Evolutionary conservation across 2,888 invertebrate genomes (phyloP).

Genomic region (Oscheius sp.): DNA sequence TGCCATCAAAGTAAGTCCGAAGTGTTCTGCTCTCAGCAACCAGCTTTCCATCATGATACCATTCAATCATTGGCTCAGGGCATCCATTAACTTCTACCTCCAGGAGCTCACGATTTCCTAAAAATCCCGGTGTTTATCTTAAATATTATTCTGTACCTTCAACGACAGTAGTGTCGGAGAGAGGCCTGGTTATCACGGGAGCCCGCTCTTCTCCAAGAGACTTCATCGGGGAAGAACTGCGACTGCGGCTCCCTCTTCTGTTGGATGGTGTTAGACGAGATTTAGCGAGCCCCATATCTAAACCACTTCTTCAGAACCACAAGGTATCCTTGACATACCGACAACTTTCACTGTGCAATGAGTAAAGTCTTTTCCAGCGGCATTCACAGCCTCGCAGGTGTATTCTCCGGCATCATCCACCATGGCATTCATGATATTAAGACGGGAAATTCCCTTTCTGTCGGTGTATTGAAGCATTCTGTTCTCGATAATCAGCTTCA

Average conservation of each 20-base stretch:
- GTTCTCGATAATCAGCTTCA: conserved; percentile 68
- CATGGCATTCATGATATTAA: conserved; percentile 69
- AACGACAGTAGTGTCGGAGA: conserved; percentile 67
- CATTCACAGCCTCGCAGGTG: conserved; percentile 69
- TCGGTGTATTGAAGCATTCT: conserved; percentile 71
- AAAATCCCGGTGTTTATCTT: not conserved
- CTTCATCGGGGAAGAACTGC: conserved; percentile 47
- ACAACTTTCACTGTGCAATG: conserved; percentile 67
- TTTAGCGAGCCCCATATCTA: conserved; percentile 40
- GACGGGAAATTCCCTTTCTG: conserved; percentile 65
- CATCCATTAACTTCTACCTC: conserved; percentile 68
- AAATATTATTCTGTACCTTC: conserved; percentile 48
- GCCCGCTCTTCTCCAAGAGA: conserved; percentile 46
- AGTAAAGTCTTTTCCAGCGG: conserved; percentile 69
- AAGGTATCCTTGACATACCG: conserved; percentile 41
- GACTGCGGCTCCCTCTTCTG: conserved; percentile 41
- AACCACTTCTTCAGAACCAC: not conserved
- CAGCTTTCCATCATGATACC: conserved; percentile 69
- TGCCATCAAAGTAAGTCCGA: conserved; percentile 71
- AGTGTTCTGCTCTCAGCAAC: conserved; percentile 65
- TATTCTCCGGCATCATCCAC: conserved; percentile 68
- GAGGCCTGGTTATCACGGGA: conserved; percentile 65
- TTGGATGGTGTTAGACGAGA: conserved; percentile 48
- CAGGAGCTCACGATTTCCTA: conserved; percentile 66
- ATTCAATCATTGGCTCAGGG: conserved; percentile 65